phyloP scores from a whole-genome alignment of 2,888 invertebrate species.

The Drosophila pseudotalamancana region DNA sequence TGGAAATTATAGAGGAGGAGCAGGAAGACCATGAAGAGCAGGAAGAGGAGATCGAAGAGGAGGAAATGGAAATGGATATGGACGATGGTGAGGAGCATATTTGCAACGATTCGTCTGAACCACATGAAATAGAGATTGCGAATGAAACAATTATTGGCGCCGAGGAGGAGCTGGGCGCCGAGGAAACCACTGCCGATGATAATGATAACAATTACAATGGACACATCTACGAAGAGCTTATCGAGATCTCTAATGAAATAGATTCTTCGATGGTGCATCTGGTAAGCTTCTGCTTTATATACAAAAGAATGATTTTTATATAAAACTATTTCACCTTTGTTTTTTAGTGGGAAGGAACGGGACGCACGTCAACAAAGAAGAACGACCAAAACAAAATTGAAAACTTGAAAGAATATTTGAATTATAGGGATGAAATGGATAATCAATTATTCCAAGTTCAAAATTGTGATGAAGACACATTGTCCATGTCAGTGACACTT shows the following conservation, averaged over 20 bases:
- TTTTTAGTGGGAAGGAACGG: background rate
- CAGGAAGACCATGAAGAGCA: background rate
- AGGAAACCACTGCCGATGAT: slow-evolving; percentile 41
- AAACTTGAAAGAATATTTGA: background rate
- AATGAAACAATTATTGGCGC: slow-evolving; percentile 73
- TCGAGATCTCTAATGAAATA: slow-evolving; percentile 3
- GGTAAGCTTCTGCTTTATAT: slow-evolving; percentile 22
- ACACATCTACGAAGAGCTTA: slow-evolving; percentile 25
- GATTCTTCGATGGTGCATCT: background rate
- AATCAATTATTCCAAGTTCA: background rate
- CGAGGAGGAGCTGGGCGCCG: slow-evolving; percentile 49
- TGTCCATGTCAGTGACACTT: background rate
- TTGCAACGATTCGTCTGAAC: slow-evolving; percentile 33
- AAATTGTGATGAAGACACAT: slow-evolving; percentile 1
- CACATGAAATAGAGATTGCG: slow-evolving; percentile 45
- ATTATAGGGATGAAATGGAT: background rate
- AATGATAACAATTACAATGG: slow-evolving; percentile 36
- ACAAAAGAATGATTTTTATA: background rate
- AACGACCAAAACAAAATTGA: background rate
- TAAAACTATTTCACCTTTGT: background rate
- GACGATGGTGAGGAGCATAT: slow-evolving; percentile 27
- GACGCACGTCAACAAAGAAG: background rate
- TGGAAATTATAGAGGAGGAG: background rate
- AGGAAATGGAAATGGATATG: background rate
- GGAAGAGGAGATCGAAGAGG: background rate